Percentiles rank a stretch among this genome's conserved stretches.
Evolutionary conservation across 2,888 invertebrate genomes (phyloP).

Genomic region (Trichopria drosophilae): DNA sequence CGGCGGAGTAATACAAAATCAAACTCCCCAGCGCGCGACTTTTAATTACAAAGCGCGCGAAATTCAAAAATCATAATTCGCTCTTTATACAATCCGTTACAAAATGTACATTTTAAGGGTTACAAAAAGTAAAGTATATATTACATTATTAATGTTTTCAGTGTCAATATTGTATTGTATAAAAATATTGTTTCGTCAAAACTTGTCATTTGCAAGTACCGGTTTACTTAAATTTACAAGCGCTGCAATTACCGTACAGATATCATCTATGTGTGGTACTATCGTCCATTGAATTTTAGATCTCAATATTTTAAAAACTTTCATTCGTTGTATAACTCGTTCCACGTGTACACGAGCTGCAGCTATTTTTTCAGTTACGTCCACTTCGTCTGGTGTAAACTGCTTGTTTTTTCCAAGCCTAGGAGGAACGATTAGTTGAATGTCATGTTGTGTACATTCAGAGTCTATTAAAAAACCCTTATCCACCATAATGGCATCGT

Average conservation of each 20-base stretch:
- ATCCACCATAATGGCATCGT: constrained; percentile 24
- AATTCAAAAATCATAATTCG: no score
- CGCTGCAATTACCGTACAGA: constrained; percentile 7
- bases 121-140: no score
- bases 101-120: no score
- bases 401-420: constrained; percentile 13
- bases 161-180: no score
- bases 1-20: no score
- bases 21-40: no score
- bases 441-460: neutral
- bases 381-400: neutral
- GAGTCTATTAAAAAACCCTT: constrained; percentile 17
- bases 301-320: no score
- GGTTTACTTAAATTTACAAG: constrained; percentile 17
- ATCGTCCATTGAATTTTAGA: constrained; percentile 18
- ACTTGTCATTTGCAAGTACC: no score
- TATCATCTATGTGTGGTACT: constrained; percentile 8
- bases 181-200: no score
- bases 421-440: constrained; percentile 18
- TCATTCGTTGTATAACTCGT: constrained; percentile 13
- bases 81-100: no score
- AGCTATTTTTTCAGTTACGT: constrained; percentile 15
- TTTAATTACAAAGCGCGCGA: no score
- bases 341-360: constrained; percentile 18
- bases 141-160: no score